Evolutionary conservation across 2,113 vertebrate species (phyloP).

Genomic region (Grammomys surdaster): DNA sequence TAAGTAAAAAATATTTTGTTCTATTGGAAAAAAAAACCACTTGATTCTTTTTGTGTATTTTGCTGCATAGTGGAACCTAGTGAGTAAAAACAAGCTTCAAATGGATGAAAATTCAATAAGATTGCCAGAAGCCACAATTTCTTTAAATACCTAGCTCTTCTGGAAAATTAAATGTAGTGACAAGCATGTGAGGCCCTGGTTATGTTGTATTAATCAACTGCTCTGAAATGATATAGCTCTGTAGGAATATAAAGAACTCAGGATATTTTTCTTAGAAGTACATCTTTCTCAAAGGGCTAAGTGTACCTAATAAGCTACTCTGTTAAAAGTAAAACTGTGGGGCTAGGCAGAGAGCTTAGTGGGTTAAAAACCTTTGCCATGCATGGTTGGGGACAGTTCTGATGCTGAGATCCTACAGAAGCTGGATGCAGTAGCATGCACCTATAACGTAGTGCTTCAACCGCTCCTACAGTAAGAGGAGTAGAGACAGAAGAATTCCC

Average conservation of each 20-base stretch:
- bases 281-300: slow-evolving; percentile 44
- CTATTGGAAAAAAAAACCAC: not conserved
- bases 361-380: not conserved
- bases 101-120: slow-evolving; percentile 5
- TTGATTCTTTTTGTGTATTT: not conserved
- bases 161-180: slow-evolving; percentile 42
- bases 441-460: not conserved
- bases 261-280: slow-evolving; percentile 56
- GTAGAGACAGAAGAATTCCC: not conserved
- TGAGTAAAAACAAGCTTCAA: slow-evolving; percentile 54
- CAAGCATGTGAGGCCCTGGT: slow-evolving; percentile 1
- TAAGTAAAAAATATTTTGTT: slow-evolving; percentile 32
- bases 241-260: slow-evolving; percentile 32
- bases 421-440: not conserved
- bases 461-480: not conserved
- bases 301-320: not conserved
- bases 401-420: too few relatives aligned
- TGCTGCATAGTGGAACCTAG: slow-evolving; percentile 46
- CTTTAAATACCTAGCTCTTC: not conserved
- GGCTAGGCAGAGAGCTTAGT: not conserved
- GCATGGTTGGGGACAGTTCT: not conserved
- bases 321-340: not conserved
- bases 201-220: slow-evolving; percentile 45
- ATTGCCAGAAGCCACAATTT: not conserved
- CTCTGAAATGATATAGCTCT: slow-evolving; percentile 20